Conservation (phyloP, 35 echinoderm and acorn worm genomes). For the Antedon bifida region DNA sequence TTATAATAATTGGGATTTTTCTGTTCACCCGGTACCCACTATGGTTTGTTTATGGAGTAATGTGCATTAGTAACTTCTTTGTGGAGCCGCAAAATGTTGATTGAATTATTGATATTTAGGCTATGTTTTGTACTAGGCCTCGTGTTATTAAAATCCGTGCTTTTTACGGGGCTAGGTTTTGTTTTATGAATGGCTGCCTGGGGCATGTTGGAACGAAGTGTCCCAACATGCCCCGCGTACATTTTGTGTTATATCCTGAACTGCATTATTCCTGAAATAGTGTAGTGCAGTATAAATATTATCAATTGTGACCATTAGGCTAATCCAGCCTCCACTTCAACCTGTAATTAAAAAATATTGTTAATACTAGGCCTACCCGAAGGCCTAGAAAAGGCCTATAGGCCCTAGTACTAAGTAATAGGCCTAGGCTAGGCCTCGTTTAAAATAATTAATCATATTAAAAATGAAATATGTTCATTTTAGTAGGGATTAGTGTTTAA, state of each 20-base stretch:
- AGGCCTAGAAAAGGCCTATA: neutral
- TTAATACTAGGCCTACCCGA: too few species aligned
- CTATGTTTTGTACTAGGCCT: constrained; percentile 1
- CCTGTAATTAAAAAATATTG: neutral
- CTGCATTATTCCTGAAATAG: neutral
- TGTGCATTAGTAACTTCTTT: too few species aligned
- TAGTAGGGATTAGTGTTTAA: neutral
- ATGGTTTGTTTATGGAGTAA: too few species aligned
- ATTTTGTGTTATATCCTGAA: neutral
- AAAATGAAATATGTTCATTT: neutral
- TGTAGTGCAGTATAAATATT: neutral
- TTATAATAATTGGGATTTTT: too few species aligned
- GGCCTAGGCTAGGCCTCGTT: too few species aligned
- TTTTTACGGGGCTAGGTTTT: neutral
- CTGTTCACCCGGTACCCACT: too few species aligned
- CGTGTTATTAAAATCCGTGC: neutral
- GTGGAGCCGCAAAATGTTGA: too few species aligned
- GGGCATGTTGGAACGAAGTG: neutral
- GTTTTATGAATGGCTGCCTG: neutral
- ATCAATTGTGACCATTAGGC: neutral
- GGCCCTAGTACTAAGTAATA: neutral
- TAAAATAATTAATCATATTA: neutral
- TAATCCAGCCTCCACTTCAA: neutral
- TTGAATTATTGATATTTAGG: neutral
- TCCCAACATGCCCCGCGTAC: neutral